phyloP scores from a whole-genome alignment of 1,140 invertebrate species.

The Tachypleus tridentatus region DNA sequence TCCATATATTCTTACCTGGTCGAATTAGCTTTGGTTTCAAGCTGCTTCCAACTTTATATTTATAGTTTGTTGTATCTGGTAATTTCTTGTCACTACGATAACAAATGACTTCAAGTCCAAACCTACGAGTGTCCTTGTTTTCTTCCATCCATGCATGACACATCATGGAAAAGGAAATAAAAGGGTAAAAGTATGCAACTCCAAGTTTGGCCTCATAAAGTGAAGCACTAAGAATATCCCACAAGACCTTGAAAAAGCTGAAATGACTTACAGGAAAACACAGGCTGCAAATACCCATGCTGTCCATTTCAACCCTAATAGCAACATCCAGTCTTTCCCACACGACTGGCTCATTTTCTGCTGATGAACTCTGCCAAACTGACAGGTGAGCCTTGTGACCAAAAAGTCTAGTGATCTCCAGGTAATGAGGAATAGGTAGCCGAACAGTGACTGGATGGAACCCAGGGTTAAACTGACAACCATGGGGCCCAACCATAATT shows the following conservation, averaged over 20 bases:
- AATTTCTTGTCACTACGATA: slow-evolving; percentile 27
- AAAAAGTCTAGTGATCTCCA: slow-evolving; percentile 17
- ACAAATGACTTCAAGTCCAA: slow-evolving; percentile 30
- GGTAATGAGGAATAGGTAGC: slow-evolving; percentile 26
- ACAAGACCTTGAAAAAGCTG: slow-evolving; percentile 27
- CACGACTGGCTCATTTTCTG: slow-evolving; percentile 19
- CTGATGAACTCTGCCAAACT: slow-evolving; percentile 25
- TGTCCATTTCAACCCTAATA: not conserved
- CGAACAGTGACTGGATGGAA: slow-evolving; percentile 19
- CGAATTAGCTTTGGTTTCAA: slow-evolving; percentile 28
- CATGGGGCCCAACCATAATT: slow-evolving; percentile 28
- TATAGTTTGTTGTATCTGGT: slow-evolving; percentile 23
- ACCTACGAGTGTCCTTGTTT: slow-evolving; percentile 19
- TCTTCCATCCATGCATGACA: slow-evolving; percentile 31
- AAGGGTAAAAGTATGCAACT: slow-evolving; percentile 28
- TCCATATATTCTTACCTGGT: slow-evolving; percentile 18
- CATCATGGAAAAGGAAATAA: slow-evolving; percentile 30
- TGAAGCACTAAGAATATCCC: slow-evolving; percentile 23
- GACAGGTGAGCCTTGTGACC: slow-evolving; percentile 11
- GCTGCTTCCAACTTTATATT: slow-evolving; percentile 24
- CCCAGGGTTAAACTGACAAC: slow-evolving; percentile 22
- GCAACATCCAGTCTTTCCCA: slow-evolving; percentile 23
- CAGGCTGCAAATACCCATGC: slow-evolving; percentile 10
- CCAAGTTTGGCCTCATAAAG: slow-evolving; percentile 27
- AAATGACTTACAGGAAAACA: slow-evolving; percentile 28